Base-by-base conservation (phyloP, 1,140 invertebrate species). In the Heliothis subflexa region DNA sequence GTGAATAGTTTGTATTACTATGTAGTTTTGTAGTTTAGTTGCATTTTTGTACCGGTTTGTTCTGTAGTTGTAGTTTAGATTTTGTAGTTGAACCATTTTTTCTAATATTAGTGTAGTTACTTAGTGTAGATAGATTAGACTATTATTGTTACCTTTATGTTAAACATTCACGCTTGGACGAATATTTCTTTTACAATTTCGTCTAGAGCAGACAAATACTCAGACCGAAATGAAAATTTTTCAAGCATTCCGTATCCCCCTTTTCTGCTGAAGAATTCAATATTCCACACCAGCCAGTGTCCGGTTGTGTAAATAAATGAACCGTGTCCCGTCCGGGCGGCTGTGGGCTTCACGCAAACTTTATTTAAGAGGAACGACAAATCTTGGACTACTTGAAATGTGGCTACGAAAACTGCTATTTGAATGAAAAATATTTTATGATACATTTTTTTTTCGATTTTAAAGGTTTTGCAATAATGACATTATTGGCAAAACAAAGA, bases 1-100 rank as follows among this genome's bases (percentile, higher is more conserved):
- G 90, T 92, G 87, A 91, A 87, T 91, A 84, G 16, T 33, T 45
- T 78, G 57, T 59, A 52, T 74, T 64, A 66, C 47, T 66, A 66
- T 21, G 16, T 66, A 66, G 40, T 47, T 55, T 21, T 11, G 10
- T 61, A 13, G n/a, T 66, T 16, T 66, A 66, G 62, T 45, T 59
- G 21, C 13, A 47, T n/a, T 66, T 40, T 33, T n/a, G 11, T 12
- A 1, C 33, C 33, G 33, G 25, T 40, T 62, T 9, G 2, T 28
- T 21, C 9, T 13, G 2, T 57, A 45, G 9, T n/a, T 62, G 50
- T 18, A 45, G 33, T 47, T 7, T n/a, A n/a, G 10, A 21, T 47
- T 66, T 66, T 40, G 16, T 45, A 40, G 33, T 40, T 40, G 33
- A 33, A 33, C 33, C 33, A 33, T 33, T 33, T 33, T 33, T 33